phyloP scores from a whole-genome alignment of 1,140 invertebrate genomes.

The Leptopilina boulardi region DNA sequence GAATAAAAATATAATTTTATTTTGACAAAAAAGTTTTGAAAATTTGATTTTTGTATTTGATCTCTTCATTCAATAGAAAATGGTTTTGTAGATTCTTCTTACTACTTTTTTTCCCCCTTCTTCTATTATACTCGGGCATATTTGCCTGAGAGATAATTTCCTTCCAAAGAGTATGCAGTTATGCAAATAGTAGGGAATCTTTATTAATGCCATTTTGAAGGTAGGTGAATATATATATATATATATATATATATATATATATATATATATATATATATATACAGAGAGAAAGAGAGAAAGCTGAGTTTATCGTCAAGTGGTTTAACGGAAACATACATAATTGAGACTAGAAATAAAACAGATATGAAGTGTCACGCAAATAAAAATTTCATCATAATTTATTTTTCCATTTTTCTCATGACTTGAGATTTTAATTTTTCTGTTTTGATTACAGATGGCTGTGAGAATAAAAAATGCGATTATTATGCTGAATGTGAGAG shows the following conservation, averaged over 20 bases:
- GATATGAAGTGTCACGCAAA: background rate
- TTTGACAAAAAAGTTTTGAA: background rate
- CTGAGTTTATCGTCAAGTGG: constrained; percentile 5
- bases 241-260: too few relatives aligned
- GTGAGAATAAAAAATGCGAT: constrained; percentile 91
- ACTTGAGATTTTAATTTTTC: background rate
- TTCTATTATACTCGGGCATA: constrained; percentile 36
- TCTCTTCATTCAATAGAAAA: too few relatives aligned
- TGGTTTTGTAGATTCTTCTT: background rate
- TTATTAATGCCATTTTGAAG: constrained; percentile 61
- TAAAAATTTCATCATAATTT: too few relatives aligned
- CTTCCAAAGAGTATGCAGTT: constrained; percentile 54
- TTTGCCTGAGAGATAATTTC: constrained; percentile 49
- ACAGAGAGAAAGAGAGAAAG: constrained; percentile 14
- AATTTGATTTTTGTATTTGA: too few relatives aligned
- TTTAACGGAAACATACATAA: constrained; percentile 31
- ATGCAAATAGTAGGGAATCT: constrained; percentile 60
- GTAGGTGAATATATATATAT: too few relatives aligned
- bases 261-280: too few relatives aligned
- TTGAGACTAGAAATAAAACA: constrained; percentile 16
- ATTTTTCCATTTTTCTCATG: too few relatives aligned
- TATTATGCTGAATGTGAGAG: constrained; percentile 89
- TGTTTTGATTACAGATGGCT: constrained; percentile 84
- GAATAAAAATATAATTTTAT: background rate
- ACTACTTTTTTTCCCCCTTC: constrained; percentile 2